Evolutionary conservation across 2,888 invertebrate species (phyloP).

Genomic region (Cataglyphis livida): DNA sequence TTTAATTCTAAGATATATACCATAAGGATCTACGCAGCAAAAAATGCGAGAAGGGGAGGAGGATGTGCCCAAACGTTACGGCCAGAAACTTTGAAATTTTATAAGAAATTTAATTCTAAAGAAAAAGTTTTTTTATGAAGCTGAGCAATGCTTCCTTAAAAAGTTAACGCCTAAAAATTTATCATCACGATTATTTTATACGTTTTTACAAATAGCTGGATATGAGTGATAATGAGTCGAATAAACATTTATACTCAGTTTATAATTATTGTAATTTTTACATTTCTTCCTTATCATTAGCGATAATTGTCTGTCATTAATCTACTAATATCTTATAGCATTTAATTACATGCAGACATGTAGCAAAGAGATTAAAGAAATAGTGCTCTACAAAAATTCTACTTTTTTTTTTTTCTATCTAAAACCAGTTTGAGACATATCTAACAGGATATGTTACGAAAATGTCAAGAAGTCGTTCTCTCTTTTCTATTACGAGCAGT

Average conservation of each 20-base stretch:
- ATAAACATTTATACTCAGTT: not conserved
- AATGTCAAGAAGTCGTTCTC: constrained; percentile 51
- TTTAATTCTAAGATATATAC: not conserved
- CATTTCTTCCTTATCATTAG: not conserved
- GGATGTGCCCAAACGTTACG: too few species aligned
- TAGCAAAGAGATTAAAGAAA: constrained; percentile 7
- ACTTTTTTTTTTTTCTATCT: constrained; percentile 19
- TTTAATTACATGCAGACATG: constrained; percentile 3
- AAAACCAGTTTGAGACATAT: constrained; percentile 65
- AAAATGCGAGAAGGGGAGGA: not conserved
- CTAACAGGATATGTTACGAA: constrained; percentile 46
- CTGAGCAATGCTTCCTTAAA: too few species aligned
- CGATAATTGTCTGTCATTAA: not conserved
- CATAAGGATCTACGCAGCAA: not conserved
- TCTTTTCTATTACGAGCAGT: constrained; percentile 46
- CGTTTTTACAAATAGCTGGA: too few species aligned
- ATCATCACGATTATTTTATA: too few species aligned
- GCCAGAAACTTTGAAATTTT: too few species aligned
- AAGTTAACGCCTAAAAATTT: too few species aligned
- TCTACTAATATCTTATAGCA: not conserved
- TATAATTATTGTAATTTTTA: constrained; percentile 2
- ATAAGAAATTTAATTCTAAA: too few species aligned
- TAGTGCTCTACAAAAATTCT: constrained; percentile 19
- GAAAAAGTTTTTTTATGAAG: too few species aligned
- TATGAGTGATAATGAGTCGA: too few species aligned